Conservation (phyloP, 2,797 vertebrate species). For the Danio choprae region DNA sequence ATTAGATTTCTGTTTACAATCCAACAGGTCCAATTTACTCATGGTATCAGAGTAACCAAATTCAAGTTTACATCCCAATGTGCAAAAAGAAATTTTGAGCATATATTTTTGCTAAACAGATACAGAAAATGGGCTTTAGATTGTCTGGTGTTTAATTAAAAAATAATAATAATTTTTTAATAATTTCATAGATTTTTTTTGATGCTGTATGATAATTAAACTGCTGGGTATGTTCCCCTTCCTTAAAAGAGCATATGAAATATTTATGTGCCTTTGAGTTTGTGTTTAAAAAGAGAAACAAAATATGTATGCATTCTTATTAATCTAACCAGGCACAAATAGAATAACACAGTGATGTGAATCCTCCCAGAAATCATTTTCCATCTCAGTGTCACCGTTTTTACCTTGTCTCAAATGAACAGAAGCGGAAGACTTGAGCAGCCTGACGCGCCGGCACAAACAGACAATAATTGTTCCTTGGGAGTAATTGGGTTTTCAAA, state of each 20-base stretch:
- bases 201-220: not conserved
- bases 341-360: constrained; percentile 17
- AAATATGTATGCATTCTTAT: constrained; percentile 32
- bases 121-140: too few species aligned
- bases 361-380: constrained; percentile 14
- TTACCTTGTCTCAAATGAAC: not conserved
- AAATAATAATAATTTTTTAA: too few species aligned
- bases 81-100: not conserved
- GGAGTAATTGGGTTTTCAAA: constrained; percentile 46
- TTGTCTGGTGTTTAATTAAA: too few species aligned
- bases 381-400: constrained; percentile 21
- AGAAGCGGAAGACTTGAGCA: constrained; percentile 14
- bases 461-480: constrained; percentile 48
- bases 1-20: not conserved
- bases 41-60: constrained; percentile 3
- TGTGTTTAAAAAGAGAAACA: not conserved
- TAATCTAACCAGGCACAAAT: constrained; percentile 40
- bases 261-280: constrained; percentile 16
- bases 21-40: not conserved
- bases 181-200: not conserved
- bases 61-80: not conserved
- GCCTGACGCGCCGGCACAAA: not conserved
- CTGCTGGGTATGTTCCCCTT: not conserved
- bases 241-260: constrained; percentile 15
- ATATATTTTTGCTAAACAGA: not conserved